These are phyloP conservation scores for Gavia stellata DNA, from an alignment of 2,113 vertebrate species.

Conservation along the genomic window DNA sequence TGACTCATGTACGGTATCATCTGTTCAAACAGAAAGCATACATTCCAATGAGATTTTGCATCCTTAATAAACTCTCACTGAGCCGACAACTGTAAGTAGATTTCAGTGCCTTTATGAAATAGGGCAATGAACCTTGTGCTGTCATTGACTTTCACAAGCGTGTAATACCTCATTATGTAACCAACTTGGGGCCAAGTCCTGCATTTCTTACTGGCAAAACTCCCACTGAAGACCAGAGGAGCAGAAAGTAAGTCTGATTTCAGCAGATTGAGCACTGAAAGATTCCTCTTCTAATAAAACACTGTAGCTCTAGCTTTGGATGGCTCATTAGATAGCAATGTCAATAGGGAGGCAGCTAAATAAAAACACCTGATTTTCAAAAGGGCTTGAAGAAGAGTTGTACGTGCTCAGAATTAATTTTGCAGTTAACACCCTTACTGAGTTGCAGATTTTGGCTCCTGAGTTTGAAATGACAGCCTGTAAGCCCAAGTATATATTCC, in stretches of 20 bases:
- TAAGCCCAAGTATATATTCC: not conserved
- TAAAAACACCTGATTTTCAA: not conserved
- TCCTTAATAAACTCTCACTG: slow-evolving; percentile 69
- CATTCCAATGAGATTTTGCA: slow-evolving; percentile 73
- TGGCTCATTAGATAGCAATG: not conserved
- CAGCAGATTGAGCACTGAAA: not conserved
- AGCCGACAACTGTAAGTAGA: slow-evolving; percentile 64
- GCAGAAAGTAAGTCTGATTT: not conserved
- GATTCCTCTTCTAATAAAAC: not conserved
- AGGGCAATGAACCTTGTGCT: slow-evolving; percentile 70
- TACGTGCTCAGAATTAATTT: not conserved
- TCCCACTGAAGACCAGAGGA: slow-evolving; percentile 2
- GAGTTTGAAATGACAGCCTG: not conserved
- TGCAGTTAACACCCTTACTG: not conserved
- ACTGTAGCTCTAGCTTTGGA: not conserved
- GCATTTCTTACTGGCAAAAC: slow-evolving; percentile 35
- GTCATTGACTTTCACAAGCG: slow-evolving; percentile 70
- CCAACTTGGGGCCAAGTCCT: slow-evolving; percentile 44
- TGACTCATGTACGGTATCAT: slow-evolving; percentile 94
- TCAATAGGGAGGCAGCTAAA: slow-evolving; percentile 7
- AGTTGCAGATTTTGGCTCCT: not conserved
- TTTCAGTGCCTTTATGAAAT: slow-evolving; percentile 68
- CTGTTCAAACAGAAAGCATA: slow-evolving; percentile 84
- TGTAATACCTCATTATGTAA: slow-evolving; percentile 71
- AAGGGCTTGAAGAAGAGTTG: not conserved